Conservation (phyloP, 2,113 vertebrate genomes). For the Phalacrocorax brasilianus region DNA sequence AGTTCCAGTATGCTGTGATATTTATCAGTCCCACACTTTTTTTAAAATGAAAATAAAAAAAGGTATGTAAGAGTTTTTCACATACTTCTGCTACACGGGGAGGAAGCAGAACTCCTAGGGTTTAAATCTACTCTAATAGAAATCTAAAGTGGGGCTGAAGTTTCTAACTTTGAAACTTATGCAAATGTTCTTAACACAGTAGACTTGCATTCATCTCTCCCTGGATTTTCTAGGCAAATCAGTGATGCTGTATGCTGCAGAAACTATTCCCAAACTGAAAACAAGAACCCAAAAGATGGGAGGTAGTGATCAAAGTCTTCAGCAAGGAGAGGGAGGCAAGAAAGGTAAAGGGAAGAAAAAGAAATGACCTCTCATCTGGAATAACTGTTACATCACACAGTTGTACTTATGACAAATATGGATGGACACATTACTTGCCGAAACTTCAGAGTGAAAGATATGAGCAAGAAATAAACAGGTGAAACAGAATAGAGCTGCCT, state of each 20-base stretch:
- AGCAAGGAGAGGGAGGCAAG: constrained; percentile 92
- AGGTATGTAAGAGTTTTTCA: neutral
- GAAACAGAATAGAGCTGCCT: neutral
- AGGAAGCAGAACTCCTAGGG: neutral
- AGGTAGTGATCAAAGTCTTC: constrained; percentile 83
- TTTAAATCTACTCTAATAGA: neutral
- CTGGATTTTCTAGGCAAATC: constrained; percentile 81
- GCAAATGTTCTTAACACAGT: neutral
- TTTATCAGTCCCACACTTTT: neutral
- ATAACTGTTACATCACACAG: neutral
- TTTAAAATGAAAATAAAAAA: neutral
- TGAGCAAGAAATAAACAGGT: neutral
- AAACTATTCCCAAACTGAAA: constrained; percentile 98
- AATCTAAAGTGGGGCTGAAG: neutral
- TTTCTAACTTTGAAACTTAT: neutral
- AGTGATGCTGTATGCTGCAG: constrained; percentile 92
- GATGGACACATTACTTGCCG: neutral
- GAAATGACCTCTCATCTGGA: constrained; percentile 59
- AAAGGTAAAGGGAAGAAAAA: constrained; percentile 99
- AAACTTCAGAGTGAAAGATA: neutral
- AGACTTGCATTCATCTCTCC: neutral
- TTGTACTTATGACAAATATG: neutral
- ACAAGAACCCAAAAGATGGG: constrained; percentile 92
- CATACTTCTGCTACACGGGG: neutral
- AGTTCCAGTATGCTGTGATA: neutral